Percentiles rank a stretch among this genome's conserved stretches.
Conservation (phyloP, 2,113 vertebrate genomes). For the Naja naja region DNA sequence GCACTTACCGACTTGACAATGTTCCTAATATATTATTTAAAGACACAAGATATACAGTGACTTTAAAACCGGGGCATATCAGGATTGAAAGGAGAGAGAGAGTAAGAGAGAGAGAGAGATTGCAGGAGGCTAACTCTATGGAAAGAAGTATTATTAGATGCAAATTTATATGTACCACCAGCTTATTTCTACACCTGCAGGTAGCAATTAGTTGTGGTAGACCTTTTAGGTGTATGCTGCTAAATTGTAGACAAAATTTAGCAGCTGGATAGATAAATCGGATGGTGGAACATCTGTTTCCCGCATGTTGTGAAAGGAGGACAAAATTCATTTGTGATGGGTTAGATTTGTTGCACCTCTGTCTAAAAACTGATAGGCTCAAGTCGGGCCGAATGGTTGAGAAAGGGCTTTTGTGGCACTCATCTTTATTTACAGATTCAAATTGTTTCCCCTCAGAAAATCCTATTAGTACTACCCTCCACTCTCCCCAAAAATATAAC, state of each 20-base stretch:
- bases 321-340: neutral
- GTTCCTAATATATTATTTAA: slow-evolving; percentile 88
- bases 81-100: slow-evolving; percentile 57
- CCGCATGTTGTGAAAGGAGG: neutral
- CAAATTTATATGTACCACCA: slow-evolving; percentile 69
- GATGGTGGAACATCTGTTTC: neutral
- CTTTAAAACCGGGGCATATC: slow-evolving; percentile 67
- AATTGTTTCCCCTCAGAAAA: neutral
- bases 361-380: no score
- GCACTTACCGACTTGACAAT: slow-evolving; percentile 83
- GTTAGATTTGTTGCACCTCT: no score
- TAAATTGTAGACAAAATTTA: neutral
- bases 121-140: neutral
- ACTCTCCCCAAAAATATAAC: neutral
- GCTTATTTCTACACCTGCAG: slow-evolving; percentile 69
- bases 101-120: neutral
- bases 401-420: neutral
- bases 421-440: neutral
- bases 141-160: neutral
- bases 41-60: slow-evolving; percentile 80
- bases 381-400: neutral
- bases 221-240: neutral
- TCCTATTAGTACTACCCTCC: no score
- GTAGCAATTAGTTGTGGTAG: slow-evolving; percentile 57
- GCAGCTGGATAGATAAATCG: neutral